Evolutionary conservation across 2,113 vertebrate genomes (phyloP), one percentile per base, ranked within the genome.

Genomic region (Rutilus rutilus): DNA sequence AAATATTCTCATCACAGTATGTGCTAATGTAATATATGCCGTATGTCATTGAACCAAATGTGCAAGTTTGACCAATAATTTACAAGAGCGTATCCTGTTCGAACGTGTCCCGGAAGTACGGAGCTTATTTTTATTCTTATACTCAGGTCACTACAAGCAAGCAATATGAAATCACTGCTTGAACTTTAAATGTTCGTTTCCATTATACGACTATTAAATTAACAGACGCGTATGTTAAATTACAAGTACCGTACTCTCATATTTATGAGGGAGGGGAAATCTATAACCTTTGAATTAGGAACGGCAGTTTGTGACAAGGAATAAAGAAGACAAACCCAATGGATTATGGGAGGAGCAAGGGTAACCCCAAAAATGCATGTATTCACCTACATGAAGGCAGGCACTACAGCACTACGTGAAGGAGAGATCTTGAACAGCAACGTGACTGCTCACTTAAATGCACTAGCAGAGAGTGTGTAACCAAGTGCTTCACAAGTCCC

Each of bases 401-500:
- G 54, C 77, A 81, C 14, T 65, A 27, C 4, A 65, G 59, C n/a
- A 42, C 54, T 60, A 78, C 1, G 12, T 78, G 19, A 10, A 39
- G 30, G 23, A 45, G 57, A 8, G 23, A 62, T 73, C 69, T 73
- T 45, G 33, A 79, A 39, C 57, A 45, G 54, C 33, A 39, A 42
- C 21, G 4, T 36, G 54, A 36, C 50, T 12, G 6, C 64, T 21
- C 65, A 69, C 65, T 36, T 36, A 39, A 71, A 78, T 60, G 19
- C 30, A 60, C 33, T n/a, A 25, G 73, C 45, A 36, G 54, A 42
- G 10, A 19, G 81, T 59, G 83, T 36, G 42, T 33, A 27, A 80
- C 67, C 12, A 60, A 69, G 45, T 47, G 52, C 76, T 45, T 73
- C 33, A 84, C 47, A 64, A 21, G 71, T 84, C 69, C 80, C 81